A percentile compares a stretch with the other conserved stretches of the same genome.
Evolutionary conservation across 2,113 vertebrate genomes (phyloP).

Genomic region (Crotalus tigris): DNA sequence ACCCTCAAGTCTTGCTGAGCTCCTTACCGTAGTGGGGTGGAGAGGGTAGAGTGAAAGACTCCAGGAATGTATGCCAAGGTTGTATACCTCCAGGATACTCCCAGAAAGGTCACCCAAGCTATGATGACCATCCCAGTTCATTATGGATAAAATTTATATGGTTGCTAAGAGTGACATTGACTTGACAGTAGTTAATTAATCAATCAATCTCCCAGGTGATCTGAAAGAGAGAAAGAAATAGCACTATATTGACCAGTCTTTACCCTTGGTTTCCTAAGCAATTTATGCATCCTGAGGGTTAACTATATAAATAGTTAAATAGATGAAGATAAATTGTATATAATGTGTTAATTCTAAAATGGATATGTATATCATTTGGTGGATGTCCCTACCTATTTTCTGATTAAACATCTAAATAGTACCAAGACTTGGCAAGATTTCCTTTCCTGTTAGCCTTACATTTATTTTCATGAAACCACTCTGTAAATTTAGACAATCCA

Average conservation of each 20-base stretch:
- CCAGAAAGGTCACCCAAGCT: not conserved
- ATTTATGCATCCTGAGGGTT: not conserved
- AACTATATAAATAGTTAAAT: not conserved
- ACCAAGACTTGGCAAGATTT: not conserved
- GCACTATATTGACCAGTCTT: not conserved
- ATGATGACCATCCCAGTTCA: not conserved
- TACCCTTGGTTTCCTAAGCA: not conserved
- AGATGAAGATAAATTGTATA: not conserved
- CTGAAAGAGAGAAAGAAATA: not conserved
- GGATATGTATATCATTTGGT: not conserved
- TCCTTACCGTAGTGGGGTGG: not conserved
- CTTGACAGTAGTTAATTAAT: not conserved
- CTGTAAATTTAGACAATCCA: not conserved
- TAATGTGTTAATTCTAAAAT: not conserved
- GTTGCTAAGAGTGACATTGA: not conserved
- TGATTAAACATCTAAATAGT: not conserved
- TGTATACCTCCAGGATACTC: not conserved
- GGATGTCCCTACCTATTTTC: not conserved
- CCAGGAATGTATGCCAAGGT: not conserved
- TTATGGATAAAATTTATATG: not conserved
- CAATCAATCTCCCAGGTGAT: not conserved
- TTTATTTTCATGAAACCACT: not conserved
- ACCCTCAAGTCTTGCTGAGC: not conserved
- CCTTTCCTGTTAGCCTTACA: not conserved
- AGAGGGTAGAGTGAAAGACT: not conserved